Percentiles rank a stretch among this genome's conserved stretches.
Conservation (phyloP, 2,797 vertebrate species). For the Amazona finschi region DNA sequence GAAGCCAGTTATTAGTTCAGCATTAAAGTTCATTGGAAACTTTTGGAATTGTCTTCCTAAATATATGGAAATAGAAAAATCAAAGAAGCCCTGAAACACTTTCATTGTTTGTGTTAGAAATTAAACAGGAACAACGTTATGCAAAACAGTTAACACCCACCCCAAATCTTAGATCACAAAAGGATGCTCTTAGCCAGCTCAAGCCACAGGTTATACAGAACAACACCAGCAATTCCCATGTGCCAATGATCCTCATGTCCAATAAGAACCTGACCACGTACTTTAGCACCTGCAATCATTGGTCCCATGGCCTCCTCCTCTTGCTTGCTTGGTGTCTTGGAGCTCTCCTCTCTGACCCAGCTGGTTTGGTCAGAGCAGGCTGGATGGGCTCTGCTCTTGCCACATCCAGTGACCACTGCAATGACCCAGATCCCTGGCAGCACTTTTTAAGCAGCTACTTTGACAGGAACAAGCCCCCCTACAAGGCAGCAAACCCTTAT, state of each 20-base stretch:
- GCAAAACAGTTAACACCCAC: rapidly evolving
- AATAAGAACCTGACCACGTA: neutral
- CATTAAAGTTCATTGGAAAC: neutral
- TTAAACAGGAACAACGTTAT: neutral
- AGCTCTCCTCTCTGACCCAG: neutral
- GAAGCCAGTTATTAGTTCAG: neutral
- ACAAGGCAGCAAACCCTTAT: neutral
- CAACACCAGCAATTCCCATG: neutral
- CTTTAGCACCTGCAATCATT: neutral
- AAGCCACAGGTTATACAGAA: neutral
- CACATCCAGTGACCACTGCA: neutral
- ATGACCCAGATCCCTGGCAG: neutral
- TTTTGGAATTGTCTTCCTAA: neutral
- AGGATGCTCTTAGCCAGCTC: neutral
- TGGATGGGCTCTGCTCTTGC: neutral
- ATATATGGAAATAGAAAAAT: neutral
- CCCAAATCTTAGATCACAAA: neutral
- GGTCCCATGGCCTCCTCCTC: rapidly evolving
- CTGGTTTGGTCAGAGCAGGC: neutral
- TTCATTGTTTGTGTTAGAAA: neutral
- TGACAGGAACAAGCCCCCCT: neutral
- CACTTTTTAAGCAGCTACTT: neutral
- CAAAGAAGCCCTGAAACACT: neutral
- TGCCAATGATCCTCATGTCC: neutral
- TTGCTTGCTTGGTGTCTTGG: neutral